Conservation (phyloP, 2,113 vertebrate genomes). For the Prunella fulvescens region DNA sequence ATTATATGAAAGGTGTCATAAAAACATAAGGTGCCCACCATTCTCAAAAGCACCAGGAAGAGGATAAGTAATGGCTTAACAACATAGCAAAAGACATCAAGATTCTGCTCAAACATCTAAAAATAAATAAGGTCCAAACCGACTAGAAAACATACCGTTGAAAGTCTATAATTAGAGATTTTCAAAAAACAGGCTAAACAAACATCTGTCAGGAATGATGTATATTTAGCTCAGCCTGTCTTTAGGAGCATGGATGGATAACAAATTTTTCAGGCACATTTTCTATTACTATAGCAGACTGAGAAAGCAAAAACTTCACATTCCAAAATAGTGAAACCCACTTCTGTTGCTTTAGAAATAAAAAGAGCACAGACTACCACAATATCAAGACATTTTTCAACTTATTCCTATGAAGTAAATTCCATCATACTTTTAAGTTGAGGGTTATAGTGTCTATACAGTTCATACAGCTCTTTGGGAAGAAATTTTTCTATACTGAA, state of each 20-base stretch:
- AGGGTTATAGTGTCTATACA: background rate
- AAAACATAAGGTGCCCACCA: background rate
- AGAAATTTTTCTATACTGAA: background rate
- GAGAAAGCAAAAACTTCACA: background rate
- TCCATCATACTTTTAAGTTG: background rate
- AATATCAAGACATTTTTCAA: background rate
- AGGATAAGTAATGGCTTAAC: background rate
- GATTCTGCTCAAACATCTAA: background rate
- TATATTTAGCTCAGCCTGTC: background rate
- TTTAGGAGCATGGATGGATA: background rate
- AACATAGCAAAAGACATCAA: background rate
- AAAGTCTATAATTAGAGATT: slow-evolving; percentile 9
- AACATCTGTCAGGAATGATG: background rate
- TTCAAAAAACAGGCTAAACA: background rate
- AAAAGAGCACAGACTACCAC: background rate
- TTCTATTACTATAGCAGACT: background rate
- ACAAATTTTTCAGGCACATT: background rate
- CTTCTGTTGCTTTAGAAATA: background rate
- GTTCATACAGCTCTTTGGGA: background rate
- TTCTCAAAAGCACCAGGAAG: background rate
- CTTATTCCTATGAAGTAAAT: background rate
- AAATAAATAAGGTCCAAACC: background rate
- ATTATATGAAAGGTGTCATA: background rate
- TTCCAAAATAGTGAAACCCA: background rate
- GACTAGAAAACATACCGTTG: background rate